A percentile compares a stretch with the other conserved stretches of the same genome.
Evolutionary conservation across 53 echinoderm and acorn worm species (phyloP).

Genomic region (Antedon mediterranea): DNA sequence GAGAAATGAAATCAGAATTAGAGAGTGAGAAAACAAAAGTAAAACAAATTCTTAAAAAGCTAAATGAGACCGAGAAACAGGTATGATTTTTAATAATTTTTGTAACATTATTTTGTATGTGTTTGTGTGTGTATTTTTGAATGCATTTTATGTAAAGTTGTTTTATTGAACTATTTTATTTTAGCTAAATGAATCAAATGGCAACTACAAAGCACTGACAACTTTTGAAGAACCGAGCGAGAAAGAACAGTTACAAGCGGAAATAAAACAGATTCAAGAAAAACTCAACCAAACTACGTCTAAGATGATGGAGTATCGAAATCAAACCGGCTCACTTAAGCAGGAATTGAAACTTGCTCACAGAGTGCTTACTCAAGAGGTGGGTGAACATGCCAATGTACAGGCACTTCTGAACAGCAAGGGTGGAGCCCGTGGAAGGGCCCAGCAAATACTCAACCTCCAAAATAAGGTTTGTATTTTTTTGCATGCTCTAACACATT

Average conservation of each 20-base stretch:
- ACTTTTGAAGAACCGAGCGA: background rate
- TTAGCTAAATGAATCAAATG: background rate
- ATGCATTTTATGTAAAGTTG: too few relatives aligned
- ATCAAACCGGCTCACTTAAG: constrained; percentile 64
- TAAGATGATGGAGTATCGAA: constrained; percentile 66
- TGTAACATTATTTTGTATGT: too few relatives aligned
- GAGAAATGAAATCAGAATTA: constrained; percentile 81
- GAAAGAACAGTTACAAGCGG: constrained; percentile 17
- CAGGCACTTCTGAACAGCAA: constrained; percentile 32
- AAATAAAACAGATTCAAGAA: constrained; percentile 62
- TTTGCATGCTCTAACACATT: too few relatives aligned
- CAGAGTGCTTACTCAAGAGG: constrained; percentile 50
- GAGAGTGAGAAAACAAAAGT: constrained; percentile 83
- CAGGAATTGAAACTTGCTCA: constrained; percentile 72
- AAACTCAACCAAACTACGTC: constrained; percentile 50
- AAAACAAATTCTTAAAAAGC: constrained; percentile 59
- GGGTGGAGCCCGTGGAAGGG: constrained; percentile 64
- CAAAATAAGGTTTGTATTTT: constrained; percentile 72
- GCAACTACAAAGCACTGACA: background rate
- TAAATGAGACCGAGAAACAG: constrained; percentile 67
- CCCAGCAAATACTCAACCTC: constrained; percentile 69
- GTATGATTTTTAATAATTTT: too few relatives aligned
- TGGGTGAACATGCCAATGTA: constrained; percentile 71
- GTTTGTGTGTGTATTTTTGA: too few relatives aligned
- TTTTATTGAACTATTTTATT: too few relatives aligned